These are phyloP conservation scores for Delphinapterus leucas DNA, from an alignment of 2,113 vertebrate species.

Conservation along the genomic window DNA sequence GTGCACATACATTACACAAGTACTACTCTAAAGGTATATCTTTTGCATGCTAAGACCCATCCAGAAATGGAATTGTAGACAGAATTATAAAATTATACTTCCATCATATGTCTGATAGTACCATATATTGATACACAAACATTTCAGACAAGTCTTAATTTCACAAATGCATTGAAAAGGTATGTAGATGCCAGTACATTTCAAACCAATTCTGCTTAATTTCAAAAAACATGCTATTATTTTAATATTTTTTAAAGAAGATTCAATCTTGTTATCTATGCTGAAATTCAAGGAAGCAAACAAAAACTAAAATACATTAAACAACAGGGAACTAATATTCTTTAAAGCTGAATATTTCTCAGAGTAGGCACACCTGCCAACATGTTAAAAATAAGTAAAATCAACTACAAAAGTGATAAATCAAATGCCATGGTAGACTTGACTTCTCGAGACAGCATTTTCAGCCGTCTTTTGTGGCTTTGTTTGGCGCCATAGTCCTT, in stretches of 20 bases:
- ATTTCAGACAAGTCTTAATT: slow-evolving; percentile 44
- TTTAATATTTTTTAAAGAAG: slow-evolving; percentile 36
- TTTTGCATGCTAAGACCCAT: slow-evolving; percentile 6
- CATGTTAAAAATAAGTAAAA: slow-evolving; percentile 86
- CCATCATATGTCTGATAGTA: background rate
- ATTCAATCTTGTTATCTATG: slow-evolving; percentile 66
- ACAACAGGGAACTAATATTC: slow-evolving; percentile 78
- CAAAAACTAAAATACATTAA: slow-evolving; percentile 78
- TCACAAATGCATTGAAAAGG: slow-evolving; percentile 44
- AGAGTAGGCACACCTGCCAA: slow-evolving; percentile 90
- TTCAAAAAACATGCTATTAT: slow-evolving; percentile 45
- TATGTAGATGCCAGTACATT: slow-evolving; percentile 42
- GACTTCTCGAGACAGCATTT: slow-evolving; percentile 86
- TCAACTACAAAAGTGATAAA: slow-evolving; percentile 86
- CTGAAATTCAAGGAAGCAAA: slow-evolving; percentile 75
- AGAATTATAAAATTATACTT: slow-evolving; percentile 10
- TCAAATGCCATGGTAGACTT: slow-evolving; percentile 84
- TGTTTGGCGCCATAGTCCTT: slow-evolving; percentile 89
- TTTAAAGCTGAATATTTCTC: slow-evolving; percentile 82
- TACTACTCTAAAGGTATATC: background rate
- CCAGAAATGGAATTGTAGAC: slow-evolving; percentile 28
- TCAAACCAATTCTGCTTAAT: slow-evolving; percentile 55
- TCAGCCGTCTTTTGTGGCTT: slow-evolving; percentile 90
- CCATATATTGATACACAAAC: background rate
- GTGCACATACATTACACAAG: background rate